Evolutionary conservation across 1,140 invertebrate genomes (phyloP), one percentile per base, ranked within the genome.

Genomic region (Cryptotermes secundus): DNA sequence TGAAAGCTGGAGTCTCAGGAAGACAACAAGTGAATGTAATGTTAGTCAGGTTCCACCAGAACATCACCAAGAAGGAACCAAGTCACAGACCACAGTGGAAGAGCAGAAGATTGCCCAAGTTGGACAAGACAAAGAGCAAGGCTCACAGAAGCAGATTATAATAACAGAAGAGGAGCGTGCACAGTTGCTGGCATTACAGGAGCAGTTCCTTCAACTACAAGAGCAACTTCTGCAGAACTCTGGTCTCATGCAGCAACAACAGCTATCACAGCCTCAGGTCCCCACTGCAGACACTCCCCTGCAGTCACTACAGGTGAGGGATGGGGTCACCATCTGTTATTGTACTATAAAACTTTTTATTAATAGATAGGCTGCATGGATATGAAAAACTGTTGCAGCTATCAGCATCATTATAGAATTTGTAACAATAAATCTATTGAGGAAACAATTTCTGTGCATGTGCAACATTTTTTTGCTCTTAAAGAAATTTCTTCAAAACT

Each of bases 241-340:
- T n/a, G n/a, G 53, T 12, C 59, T n/a, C 59, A 26, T 65, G 45
- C 83, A 83, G 53, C 65, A 65, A 22, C 34, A 72, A n/a, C 53
- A 72, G n/a, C n/a, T 35, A 38, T 59, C 65, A 79, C 53, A 72
- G 2, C 65, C 72, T 9, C 83, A 36, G n/a, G n/a, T 26, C 24
- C 34, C 59, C n/a, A 16, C 35, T 36, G n/a, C 83, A 79, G 72
- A 79, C 49, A 45, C 72, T 7, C 72, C 83, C 36, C 83, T 83
- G 12, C 59, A 83, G 59, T 83, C 83, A 83, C 53, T 83, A 31
- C 83, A 83, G 72, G 83, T 83, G 65, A 83, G 83, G n/a, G 12
- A 42, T 42, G 12, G 38, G 4, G 38, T 42, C 38, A 42, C 38
- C 38, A 42, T 42, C 38, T 42, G 38, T 42, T 6, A 12, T 12